A percentile compares a stretch with the other conserved stretches of the same genome.
Evolutionary conservation across 2,888 invertebrate species (phyloP).

Genomic region (Mesorhabditis belari): DNA sequence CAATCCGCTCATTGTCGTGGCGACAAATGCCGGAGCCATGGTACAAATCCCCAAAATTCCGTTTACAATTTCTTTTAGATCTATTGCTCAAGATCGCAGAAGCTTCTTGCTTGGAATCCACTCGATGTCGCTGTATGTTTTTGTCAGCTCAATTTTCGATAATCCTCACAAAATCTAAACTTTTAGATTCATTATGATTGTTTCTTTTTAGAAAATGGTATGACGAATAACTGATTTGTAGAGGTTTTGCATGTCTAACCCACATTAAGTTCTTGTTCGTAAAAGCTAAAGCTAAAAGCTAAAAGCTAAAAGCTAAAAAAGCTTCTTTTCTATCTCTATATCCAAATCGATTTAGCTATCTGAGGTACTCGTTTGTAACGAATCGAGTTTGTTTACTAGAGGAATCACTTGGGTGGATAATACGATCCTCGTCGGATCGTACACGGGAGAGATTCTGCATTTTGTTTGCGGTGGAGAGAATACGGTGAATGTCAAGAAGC

Average conservation of each 20-base stretch:
- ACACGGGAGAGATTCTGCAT: constrained; percentile 38
- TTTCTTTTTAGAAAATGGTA: no score
- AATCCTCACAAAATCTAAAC: no score
- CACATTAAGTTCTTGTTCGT: no score
- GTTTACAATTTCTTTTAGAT: neutral
- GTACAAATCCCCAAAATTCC: constrained; percentile 8
- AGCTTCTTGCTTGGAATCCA: neutral
- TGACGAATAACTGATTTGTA: no score
- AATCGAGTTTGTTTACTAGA: neutral
- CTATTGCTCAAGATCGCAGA: neutral
- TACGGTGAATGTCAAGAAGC: neutral
- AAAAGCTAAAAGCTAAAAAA: no score
- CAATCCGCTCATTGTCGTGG: constrained; percentile 33
- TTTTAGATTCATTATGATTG: no score
- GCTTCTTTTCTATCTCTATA: neutral
- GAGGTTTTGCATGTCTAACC: no score
- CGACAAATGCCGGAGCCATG: constrained; percentile 16
- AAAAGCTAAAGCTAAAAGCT: no score
- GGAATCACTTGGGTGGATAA: constrained; percentile 42
- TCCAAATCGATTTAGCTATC: neutral
- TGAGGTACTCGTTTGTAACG: neutral
- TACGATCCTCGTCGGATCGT: constrained; percentile 34
- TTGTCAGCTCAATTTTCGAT: neutral
- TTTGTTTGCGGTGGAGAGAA: constrained; percentile 40
- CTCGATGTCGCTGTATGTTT: neutral